These are phyloP conservation scores for Alethe diademata DNA, from an alignment of 2,113 vertebrate species.

Conservation along the genomic window DNA sequence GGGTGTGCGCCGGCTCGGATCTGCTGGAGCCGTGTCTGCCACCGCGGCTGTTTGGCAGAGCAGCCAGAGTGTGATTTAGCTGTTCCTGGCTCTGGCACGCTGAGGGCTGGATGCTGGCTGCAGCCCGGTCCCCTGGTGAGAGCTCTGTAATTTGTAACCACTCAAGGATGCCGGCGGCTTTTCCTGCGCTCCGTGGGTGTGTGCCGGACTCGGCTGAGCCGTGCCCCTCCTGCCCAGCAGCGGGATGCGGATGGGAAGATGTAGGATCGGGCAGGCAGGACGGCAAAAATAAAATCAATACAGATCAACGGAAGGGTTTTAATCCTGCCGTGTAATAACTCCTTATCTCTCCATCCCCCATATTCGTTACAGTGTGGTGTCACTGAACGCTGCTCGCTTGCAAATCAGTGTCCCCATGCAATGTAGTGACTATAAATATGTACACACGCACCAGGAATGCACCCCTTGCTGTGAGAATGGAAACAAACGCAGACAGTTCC, in stretches of 20 bases:
- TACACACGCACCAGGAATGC: neutral
- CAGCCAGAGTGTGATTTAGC: neutral
- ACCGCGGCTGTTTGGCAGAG: neutral
- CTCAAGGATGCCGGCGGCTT: neutral
- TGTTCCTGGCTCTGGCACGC: neutral
- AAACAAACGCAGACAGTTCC: neutral
- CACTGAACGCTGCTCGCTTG: neutral
- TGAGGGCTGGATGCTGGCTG: neutral
- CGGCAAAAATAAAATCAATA: slow-evolving; percentile 4
- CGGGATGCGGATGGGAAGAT: neutral
- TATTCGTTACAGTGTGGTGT: neutral
- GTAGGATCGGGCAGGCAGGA: neutral
- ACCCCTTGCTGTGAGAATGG: neutral
- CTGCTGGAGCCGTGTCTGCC: neutral
- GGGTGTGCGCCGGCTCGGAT: rapidly evolving
- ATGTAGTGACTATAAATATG: neutral
- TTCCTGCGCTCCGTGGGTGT: neutral
- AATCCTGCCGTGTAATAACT: slow-evolving; percentile 3
- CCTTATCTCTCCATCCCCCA: neutral
- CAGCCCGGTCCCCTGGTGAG: neutral
- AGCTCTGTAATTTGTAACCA: neutral
- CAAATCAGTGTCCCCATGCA: neutral
- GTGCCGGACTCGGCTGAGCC: rapidly evolving
- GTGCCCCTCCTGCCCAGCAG: neutral
- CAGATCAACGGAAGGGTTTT: neutral